phyloP scores from a whole-genome alignment of 2,797 vertebrate species.

The Peromyscus eremicus region DNA sequence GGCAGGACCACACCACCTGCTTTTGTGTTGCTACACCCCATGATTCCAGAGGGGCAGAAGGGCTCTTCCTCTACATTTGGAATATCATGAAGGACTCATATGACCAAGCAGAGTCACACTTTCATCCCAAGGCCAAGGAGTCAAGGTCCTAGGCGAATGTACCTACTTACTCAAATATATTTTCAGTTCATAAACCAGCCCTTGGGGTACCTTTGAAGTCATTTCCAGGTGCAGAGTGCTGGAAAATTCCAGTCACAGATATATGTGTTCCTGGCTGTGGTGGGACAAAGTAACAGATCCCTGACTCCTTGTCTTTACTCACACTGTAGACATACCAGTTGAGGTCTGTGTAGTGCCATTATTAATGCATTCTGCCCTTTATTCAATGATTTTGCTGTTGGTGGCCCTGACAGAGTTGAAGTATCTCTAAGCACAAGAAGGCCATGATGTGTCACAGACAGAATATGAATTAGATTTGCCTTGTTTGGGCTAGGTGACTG shows the following conservation, averaged over 20 bases:
- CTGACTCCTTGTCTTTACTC: too few relatives aligned
- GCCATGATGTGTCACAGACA: neutral
- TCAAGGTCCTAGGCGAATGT: neutral
- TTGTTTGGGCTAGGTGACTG: too few relatives aligned
- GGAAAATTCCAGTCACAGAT: rapidly evolving
- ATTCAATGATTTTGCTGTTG: neutral
- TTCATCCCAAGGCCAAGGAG: neutral
- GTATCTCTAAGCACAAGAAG: too few relatives aligned
- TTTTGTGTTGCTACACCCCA: neutral
- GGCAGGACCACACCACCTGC: neutral
- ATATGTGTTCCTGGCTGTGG: rapidly evolving
- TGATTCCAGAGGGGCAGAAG: neutral
- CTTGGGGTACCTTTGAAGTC: neutral
- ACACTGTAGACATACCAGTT: rapidly evolving
- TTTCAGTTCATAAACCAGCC: neutral
- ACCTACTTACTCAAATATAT: neutral
- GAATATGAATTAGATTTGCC: too few relatives aligned
- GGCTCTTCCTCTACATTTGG: neutral
- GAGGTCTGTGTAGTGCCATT: rapidly evolving
- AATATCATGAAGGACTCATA: neutral
- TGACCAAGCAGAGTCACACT: neutral
- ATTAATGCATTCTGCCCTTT: rapidly evolving
- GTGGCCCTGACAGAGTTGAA: rapidly evolving
- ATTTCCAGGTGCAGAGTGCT: neutral
- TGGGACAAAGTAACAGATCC: rapidly evolving